Base-by-base conservation (phyloP, 2,113 vertebrate genomes). In the Tychaedon coryphoeus region DNA sequence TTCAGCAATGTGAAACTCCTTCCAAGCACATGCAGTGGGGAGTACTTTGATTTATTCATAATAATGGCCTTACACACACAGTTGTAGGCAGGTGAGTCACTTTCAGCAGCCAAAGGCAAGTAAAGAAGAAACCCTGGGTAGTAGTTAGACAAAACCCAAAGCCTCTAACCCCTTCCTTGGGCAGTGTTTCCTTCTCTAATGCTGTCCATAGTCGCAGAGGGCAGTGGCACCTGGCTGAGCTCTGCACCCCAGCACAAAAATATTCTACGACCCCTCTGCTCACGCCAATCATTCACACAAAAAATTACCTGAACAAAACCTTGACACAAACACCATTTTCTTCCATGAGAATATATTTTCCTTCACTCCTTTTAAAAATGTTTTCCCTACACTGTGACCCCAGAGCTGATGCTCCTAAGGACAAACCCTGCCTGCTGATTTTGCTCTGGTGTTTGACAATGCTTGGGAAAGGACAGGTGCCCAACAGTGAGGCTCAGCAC, bases 31-130 rank as follows among this genome's bases (percentile, higher is more conserved):
- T n/a, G 47, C 76, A 76, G 19, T 66, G 57, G 66, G 51, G 77
- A 86, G 14, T 6, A 76, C 40, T 60, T 88, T 73, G 70, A 93
- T 89, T 93, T 86, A 72, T 90, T 95, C 76, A 88, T 66, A 88
- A 71, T 65, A 78, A 67, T 76, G 48, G 54, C 36, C 20, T 80
- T 58, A 50, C 42, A 28, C 16, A 72, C 26, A 33, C 14, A n/a
- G 38, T 13, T 89, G 77, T 8, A 62, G 79, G 64, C 64, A 86
- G 85, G 62, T 58, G 29, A 79, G 29, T 92, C 80, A 69, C 51
- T 88, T 90, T 42, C 54, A 73, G 71, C 47, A 51, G 85, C 72
- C 15, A 2, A 83, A 76, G 47, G 85, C 47, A 73, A 86, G 57
- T 15, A 57, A 80, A 83, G 47, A 74, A 80, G 78, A 80, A 95